Conservation (phyloP, 2,888 invertebrate genomes). For the Endotricha flammealis region DNA sequence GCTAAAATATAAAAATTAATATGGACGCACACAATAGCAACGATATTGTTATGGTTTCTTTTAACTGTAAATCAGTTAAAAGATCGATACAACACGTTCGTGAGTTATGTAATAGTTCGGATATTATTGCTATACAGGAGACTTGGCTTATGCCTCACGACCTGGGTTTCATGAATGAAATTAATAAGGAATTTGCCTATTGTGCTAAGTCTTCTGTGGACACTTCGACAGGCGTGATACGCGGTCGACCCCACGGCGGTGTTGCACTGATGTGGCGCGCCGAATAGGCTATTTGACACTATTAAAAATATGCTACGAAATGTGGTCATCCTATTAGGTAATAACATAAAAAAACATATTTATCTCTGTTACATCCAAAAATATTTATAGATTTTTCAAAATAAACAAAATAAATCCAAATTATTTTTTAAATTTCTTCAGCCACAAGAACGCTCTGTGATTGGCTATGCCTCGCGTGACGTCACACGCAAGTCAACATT, state of each 20-base stretch:
- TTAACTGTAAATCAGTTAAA: neutral
- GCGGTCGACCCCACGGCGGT: conserved; percentile 1
- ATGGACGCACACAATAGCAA: neutral
- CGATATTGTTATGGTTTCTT: neutral
- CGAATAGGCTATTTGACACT: too few relatives aligned
- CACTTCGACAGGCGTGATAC: neutral
- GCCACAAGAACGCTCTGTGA: too few relatives aligned
- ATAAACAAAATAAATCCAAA: too few relatives aligned
- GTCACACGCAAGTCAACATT: too few relatives aligned
- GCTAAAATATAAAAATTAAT: too few relatives aligned
- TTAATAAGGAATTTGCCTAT: conserved; percentile 6
- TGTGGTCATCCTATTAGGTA: too few relatives aligned
- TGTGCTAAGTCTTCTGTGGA: neutral
- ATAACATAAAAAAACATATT: too few relatives aligned
- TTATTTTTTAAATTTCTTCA: too few relatives aligned
- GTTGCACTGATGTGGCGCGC: conserved; percentile 4
- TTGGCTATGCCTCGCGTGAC: too few relatives aligned
- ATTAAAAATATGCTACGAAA: too few relatives aligned
- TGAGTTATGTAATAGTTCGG: neutral
- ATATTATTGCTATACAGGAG: conserved; percentile 2
- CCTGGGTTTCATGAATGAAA: conserved; percentile 3
- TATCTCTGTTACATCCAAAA: too few relatives aligned
- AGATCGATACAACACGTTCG: conserved; percentile 1
- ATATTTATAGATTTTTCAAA: too few relatives aligned
- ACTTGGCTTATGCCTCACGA: conserved; percentile 6